Evolutionary conservation across 53 echinoderm and acorn worm genomes (phyloP), one percentile per base, ranked within the genome.

Genomic region (Antedon mediterranea): DNA sequence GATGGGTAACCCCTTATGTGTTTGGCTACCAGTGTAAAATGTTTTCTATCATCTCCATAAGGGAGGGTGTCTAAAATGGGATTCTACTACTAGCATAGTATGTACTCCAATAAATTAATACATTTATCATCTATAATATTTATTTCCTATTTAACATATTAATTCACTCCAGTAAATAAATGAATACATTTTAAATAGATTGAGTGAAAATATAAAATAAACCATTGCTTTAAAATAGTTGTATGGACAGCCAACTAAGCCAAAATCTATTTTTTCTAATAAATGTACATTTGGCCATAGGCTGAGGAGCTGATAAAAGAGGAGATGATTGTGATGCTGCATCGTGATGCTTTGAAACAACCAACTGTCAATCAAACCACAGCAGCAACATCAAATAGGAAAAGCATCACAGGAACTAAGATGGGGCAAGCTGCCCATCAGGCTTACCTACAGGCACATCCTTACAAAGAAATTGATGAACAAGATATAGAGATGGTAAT

Each of bases 291-390:
- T 37, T 37, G 31, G 29, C 8, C 31, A 0, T 71, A 94, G 94
- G 94, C 94, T 0, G 94, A 94, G 76, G 94, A 94, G 81, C 70
- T 94, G 70, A 94, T 94, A 44, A 94, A 94, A 33, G 90, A 91
- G 34, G 94, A 94, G 77, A 94, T 94, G 94, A 91, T 94, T 28
- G 86, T 84, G 13, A 89, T 94, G 94, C 81, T 94, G 28, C 90
- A 90, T 77, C 86, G 81, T 28, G 94, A 94, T 76, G 43, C 78
- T 30, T 57, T 94, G 34, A 94, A 94, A 85, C 86, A 90, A 44
- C 94, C 94, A 23, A 73, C 84, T 26, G 78, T 43, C 28, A 89
- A 90, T 5, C 81, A 79, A 0, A 57, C 57, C 3, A 26, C 57
- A 18, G 57, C 57, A 15, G 57, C 57, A 13, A 18, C 57, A 1